phyloP scores from a whole-genome alignment of 2,113 vertebrate species.

The Eonycteris spelaea region DNA sequence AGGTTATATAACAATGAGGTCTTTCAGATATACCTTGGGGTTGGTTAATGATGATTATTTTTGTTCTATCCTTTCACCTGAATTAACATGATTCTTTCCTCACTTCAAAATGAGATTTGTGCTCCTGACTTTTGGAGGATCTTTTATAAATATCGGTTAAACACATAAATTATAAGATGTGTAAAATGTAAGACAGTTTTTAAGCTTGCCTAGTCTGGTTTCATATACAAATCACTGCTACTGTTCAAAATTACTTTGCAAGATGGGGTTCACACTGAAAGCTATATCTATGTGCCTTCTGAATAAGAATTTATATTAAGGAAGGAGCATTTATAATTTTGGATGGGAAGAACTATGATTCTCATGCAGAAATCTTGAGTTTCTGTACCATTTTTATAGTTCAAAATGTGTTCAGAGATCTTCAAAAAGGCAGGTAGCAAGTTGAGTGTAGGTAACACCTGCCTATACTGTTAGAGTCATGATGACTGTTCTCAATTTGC shows the following conservation, averaged over 20 bases:
- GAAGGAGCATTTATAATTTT: not conserved
- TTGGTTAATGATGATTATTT: not conserved
- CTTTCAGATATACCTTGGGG: not conserved
- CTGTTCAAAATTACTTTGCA: not conserved
- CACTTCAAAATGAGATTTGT: not conserved
- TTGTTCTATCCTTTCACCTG: not conserved
- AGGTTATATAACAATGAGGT: not conserved
- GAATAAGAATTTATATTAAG: not conserved
- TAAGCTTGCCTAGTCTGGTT: not conserved
- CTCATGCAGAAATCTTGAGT: not conserved
- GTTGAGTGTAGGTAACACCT: not conserved
- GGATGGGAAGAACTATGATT: not conserved
- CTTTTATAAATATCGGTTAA: not conserved
- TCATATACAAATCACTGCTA: not conserved
- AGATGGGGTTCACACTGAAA: not conserved
- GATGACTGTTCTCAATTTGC: not conserved
- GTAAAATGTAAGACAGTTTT: not conserved
- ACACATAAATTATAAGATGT: not conserved
- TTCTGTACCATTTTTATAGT: not conserved
- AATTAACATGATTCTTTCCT: not conserved
- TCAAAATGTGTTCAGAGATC: not conserved
- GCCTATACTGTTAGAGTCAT: not conserved
- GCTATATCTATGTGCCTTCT: not conserved
- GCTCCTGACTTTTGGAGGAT: not conserved
- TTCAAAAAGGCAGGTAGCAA: not conserved